These are phyloP conservation scores for Cuculus canorus DNA, from an alignment of 2,797 vertebrate genomes.

Conservation along the genomic window DNA sequence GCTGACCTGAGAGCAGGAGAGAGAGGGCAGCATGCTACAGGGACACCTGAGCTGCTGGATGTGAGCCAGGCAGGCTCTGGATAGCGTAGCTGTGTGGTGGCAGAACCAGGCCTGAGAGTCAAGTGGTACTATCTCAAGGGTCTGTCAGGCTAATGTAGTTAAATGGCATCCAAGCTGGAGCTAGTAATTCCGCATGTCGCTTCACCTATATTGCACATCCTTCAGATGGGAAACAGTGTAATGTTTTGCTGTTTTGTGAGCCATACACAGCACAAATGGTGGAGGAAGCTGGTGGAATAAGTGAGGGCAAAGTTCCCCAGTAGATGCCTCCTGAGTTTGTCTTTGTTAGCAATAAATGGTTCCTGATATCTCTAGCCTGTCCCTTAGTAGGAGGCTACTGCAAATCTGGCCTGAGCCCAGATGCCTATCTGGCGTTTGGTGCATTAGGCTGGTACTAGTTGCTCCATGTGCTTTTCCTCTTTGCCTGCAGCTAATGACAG, in stretches of 20 bases:
- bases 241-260: not conserved
- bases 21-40: not conserved
- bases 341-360: not conserved
- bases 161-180: not conserved
- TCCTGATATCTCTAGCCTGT: not conserved
- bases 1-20: not conserved
- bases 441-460: not conserved
- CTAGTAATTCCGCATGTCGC: not conserved
- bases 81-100: not conserved
- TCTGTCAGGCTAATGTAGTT: not conserved
- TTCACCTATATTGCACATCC: not conserved
- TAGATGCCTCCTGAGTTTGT: not conserved
- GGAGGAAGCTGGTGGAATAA: not conserved
- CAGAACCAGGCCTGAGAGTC: not conserved
- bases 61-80: not conserved
- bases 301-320: not conserved
- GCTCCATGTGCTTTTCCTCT: not conserved
- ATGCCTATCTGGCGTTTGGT: not conserved
- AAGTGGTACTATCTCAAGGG: not conserved
- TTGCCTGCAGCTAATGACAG: conserved; percentile 87
- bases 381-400: not conserved
- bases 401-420: not conserved
- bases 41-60: not conserved
- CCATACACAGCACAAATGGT: not conserved
- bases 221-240: not conserved